Conservation (phyloP, 1,140 invertebrate genomes). For the Drosophila melanica region DNA sequence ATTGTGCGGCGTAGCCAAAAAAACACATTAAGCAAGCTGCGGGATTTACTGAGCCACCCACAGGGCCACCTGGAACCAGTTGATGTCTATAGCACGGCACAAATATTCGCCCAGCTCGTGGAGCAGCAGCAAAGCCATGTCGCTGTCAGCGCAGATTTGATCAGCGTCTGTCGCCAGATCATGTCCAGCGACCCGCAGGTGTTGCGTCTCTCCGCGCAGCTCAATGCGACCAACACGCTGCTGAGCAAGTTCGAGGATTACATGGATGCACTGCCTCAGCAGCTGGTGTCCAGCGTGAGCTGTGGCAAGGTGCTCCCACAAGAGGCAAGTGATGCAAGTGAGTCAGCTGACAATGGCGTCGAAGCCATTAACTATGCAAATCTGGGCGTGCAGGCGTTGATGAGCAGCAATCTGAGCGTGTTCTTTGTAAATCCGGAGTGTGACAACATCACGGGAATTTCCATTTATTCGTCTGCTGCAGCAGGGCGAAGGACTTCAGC, state of each 20-base stretch:
- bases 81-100: conserved; percentile 58
- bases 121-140: conserved; percentile 25
- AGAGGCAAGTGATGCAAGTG: too few species aligned
- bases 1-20: neutral
- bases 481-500: conserved; percentile 2
- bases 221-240: conserved; percentile 70
- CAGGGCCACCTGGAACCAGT: conserved; percentile 46
- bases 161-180: conserved; percentile 54
- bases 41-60: conserved; percentile 25
- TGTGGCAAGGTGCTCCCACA: conserved; percentile 11
- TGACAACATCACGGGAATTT: conserved; percentile 66
- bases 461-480: conserved; percentile 50
- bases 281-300: conserved; percentile 36
- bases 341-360: conserved; percentile 11
- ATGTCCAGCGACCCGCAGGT: conserved; percentile 58
- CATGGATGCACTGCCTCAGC: conserved; percentile 53
- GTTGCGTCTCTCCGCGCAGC: conserved; percentile 50
- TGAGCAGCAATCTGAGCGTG: conserved; percentile 70
- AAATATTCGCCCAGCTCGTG: conserved; percentile 48
- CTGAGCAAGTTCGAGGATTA: conserved; percentile 67
- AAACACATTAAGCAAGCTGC: conserved; percentile 22
- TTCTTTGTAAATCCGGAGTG: conserved; percentile 70
- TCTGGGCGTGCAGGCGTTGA: conserved; percentile 62
- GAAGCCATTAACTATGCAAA: conserved; percentile 54
- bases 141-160: conserved; percentile 19